Conservation (phyloP, 2,113 vertebrate species). For the Melierax canorus region DNA sequence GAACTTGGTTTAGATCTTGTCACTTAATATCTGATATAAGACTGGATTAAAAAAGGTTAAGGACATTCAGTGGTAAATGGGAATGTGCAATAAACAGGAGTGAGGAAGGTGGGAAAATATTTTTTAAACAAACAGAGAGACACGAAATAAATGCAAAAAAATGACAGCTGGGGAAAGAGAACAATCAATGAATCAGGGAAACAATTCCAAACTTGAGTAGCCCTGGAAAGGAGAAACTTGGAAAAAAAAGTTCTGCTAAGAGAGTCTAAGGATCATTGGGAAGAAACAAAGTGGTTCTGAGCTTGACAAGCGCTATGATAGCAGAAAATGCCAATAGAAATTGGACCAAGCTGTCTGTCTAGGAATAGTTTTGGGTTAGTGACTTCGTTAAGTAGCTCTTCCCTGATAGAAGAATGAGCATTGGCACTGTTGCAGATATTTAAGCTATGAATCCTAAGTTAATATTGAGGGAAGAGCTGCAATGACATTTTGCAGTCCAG, state of each 20-base stretch:
- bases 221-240: not conserved
- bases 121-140: not conserved
- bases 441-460: not conserved
- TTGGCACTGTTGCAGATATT: not conserved
- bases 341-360: not conserved
- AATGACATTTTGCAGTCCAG: not conserved
- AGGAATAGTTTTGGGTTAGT: not conserved
- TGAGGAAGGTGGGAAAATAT: not conserved
- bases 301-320: not conserved
- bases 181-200: not conserved
- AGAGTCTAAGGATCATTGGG: not conserved
- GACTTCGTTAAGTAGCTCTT: not conserved
- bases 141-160: not conserved
- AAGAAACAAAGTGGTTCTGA: not conserved
- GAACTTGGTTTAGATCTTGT: not conserved
- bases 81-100: not conserved
- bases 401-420: not conserved
- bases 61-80: not conserved
- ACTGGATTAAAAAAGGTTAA: not conserved
- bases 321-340: not conserved
- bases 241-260: not conserved
- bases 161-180: not conserved
- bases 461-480: not conserved
- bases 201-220: not conserved
- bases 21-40: not conserved